Percentiles rank a stretch among this genome's conserved stretches.
Conservation (phyloP, 1,140 invertebrate species). For the Drosophila ficusphila region DNA sequence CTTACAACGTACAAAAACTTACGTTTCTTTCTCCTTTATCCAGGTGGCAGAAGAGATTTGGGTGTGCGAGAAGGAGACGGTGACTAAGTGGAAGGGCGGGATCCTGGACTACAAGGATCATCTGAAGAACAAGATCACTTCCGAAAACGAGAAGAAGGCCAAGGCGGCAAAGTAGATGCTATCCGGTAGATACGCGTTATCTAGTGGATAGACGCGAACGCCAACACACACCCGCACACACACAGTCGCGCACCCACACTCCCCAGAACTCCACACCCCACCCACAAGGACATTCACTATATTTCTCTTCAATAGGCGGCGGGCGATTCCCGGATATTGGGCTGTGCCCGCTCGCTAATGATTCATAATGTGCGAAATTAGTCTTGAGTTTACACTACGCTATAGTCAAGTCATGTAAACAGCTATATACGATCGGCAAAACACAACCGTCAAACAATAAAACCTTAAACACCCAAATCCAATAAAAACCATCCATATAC, state of each 20-base stretch:
- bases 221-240: slow-evolving; percentile 15
- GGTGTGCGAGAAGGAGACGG: slow-evolving; percentile 98
- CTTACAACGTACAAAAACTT: too few relatives aligned
- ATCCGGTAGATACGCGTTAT: neutral
- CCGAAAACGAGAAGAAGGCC: slow-evolving; percentile 78
- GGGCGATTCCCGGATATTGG: slow-evolving; percentile 2
- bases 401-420: slow-evolving; percentile 50
- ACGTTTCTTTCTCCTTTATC: neutral
- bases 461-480: slow-evolving; percentile 6
- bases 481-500: slow-evolving; percentile 1
- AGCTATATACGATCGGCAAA: slow-evolving; percentile 3
- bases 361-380: slow-evolving; percentile 44
- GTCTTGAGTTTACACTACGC: slow-evolving; percentile 52
- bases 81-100: slow-evolving; percentile 98
- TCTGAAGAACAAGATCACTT: slow-evolving; percentile 87
- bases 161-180: slow-evolving; percentile 64
- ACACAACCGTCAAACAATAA: slow-evolving; percentile 7
- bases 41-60: slow-evolving; percentile 99
- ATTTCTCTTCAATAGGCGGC: slow-evolving; percentile 3
- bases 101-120: slow-evolving; percentile 98
- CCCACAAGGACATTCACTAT: slow-evolving; percentile 23
- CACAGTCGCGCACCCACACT: slow-evolving; percentile 6
- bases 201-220: slow-evolving; percentile 5
- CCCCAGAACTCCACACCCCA: neutral
- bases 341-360: neutral